These are phyloP conservation scores for Pipistrellus pygmaeus DNA, from an alignment of 2,797 vertebrate species.

Conservation along the genomic window DNA sequence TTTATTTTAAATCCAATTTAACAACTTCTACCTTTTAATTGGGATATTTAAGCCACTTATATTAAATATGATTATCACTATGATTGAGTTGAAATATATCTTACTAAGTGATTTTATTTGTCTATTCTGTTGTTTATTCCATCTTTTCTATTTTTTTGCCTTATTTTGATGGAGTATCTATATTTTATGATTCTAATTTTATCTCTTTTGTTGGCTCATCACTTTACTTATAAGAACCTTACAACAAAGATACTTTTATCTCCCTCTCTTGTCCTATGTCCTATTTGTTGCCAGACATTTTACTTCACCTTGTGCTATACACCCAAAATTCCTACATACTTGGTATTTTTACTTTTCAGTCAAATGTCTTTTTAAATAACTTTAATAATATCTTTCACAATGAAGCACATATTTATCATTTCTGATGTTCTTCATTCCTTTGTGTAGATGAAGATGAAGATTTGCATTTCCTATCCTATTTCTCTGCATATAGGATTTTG, in stretches of 20 bases:
- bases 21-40: constrained; percentile 34
- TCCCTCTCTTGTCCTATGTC: neutral
- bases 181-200: neutral
- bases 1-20: neutral
- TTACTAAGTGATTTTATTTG: constrained; percentile 4
- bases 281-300: neutral
- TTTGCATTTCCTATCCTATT: neutral
- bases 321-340: neutral
- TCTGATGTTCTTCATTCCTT: neutral
- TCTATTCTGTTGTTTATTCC: neutral
- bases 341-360: neutral
- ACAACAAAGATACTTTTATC: constrained; percentile 1
- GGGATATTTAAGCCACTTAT: neutral
- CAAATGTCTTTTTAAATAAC: constrained; percentile 24
- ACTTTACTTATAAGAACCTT: neutral
- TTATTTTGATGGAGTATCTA: neutral
- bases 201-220: constrained; percentile 19
- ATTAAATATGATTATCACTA: neutral
- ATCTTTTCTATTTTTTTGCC: neutral
- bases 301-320: constrained; percentile 22
- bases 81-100: neutral
- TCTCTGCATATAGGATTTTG: constrained; percentile 6
- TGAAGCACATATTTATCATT: neutral
- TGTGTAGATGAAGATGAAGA: neutral
- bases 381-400: neutral